A percentile compares a stretch with the other conserved stretches of the same genome.
Evolutionary conservation across 2,888 invertebrate genomes (phyloP).

Genomic region (Idaea aversata): DNA sequence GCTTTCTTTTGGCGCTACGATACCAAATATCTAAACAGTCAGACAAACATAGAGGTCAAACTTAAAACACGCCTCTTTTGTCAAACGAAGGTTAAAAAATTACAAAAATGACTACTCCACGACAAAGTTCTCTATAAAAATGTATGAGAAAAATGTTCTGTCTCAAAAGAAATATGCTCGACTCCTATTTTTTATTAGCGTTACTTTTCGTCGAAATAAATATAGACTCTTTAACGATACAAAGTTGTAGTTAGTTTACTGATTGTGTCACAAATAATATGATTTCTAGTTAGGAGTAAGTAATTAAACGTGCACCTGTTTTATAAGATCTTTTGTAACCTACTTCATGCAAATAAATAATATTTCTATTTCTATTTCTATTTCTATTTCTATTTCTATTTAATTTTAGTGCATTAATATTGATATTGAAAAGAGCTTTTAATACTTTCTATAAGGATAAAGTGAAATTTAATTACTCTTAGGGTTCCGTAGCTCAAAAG

Average conservation of each 20-base stretch:
- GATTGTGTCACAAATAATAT: conserved; percentile 25
- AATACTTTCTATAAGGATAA: conserved; percentile 11
- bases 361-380: too few species aligned
- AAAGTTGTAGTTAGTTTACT: conserved; percentile 22
- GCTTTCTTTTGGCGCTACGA: too few species aligned
- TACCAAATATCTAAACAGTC: too few species aligned
- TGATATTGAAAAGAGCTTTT: conserved; percentile 11
- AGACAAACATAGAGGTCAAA: too few species aligned
- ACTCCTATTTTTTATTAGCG: conserved; percentile 18
- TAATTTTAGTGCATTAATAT: conserved; percentile 7
- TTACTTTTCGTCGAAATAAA: conserved; percentile 15
- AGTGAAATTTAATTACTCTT: conserved; percentile 5
- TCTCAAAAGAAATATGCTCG: conserved; percentile 34
- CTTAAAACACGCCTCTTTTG: neutral
- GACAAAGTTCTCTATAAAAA: conserved; percentile 26
- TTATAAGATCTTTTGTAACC: too few species aligned
- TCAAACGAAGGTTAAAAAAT: neutral
- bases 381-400: too few species aligned
- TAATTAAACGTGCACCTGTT: conserved; percentile 31
- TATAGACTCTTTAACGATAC: conserved; percentile 16
- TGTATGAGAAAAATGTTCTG: conserved; percentile 42
- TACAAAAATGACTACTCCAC: conserved; percentile 26
- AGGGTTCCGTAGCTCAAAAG: neutral
- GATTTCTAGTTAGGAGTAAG: conserved; percentile 16
- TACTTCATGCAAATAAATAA: too few species aligned